Percentiles rank a stretch among this genome's conserved stretches.
phyloP scores from a whole-genome alignment of 2,797 vertebrate species.

The Neosilurus hyrtlii region DNA sequence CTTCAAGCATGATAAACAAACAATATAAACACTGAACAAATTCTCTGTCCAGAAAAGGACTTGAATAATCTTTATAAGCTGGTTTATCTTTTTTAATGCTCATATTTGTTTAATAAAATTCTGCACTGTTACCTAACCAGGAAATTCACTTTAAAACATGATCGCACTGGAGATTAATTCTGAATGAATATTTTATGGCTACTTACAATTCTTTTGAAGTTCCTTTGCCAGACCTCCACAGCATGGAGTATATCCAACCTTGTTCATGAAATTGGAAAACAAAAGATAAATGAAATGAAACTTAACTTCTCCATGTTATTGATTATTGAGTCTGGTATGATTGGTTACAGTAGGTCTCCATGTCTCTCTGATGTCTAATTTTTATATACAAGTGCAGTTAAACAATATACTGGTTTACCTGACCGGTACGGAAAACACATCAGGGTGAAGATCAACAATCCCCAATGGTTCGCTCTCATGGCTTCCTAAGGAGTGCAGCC shows the following conservation, averaged over 20 bases:
- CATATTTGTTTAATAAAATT: not conserved
- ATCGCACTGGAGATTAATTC: too few relatives aligned
- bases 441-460: conserved; percentile 82
- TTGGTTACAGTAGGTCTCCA: not conserved
- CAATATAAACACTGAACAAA: not conserved
- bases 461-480: conserved; percentile 72
- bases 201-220: conserved; percentile 88
- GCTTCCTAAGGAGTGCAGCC: conserved; percentile 79
- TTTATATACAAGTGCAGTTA: not conserved
- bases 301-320: not conserved
- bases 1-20: not conserved
- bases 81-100: not conserved
- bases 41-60: not conserved
- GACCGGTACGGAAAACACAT: conserved; percentile 81
- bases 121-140: not conserved
- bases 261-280: conserved; percentile 12
- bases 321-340: not conserved
- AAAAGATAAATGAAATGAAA: not conserved
- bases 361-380: not conserved
- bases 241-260: conserved; percentile 84
- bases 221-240: conserved; percentile 85
- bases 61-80: not conserved
- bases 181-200: not conserved
- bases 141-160: not conserved
- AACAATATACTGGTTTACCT: conserved; percentile 67